phyloP scores from a whole-genome alignment of 2,113 vertebrate species.

The Nipponia nippon region DNA sequence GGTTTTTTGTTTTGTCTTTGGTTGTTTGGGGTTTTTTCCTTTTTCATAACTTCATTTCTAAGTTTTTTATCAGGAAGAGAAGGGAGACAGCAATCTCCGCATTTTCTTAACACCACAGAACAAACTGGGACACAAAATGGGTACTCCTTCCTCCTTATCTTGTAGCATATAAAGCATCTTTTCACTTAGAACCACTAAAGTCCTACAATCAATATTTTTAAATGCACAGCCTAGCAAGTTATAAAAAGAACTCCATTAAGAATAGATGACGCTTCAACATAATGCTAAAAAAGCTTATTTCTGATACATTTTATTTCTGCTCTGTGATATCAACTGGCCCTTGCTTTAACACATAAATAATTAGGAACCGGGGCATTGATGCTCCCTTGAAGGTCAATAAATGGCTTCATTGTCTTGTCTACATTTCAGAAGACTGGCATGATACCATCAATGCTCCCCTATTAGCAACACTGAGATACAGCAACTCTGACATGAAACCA shows the following conservation, averaged over 20 bases:
- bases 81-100: not conserved
- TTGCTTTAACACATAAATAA: not conserved
- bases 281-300: constrained; percentile 18
- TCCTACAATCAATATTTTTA: constrained; percentile 21
- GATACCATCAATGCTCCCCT: not conserved
- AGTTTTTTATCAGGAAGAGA: not conserved
- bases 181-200: not conserved
- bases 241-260: constrained; percentile 45
- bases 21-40: too few relatives aligned
- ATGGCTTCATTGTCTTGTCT: not conserved
- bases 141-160: not conserved
- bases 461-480: not conserved
- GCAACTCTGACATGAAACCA: not conserved
- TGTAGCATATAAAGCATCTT: not conserved
- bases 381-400: not conserved
- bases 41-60: not conserved
- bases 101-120: not conserved
- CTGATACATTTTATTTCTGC: not conserved
- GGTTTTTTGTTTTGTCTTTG: not conserved
- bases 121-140: not conserved
- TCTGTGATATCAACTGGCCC: not conserved
- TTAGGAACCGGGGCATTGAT: not conserved
- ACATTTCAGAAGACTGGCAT: not conserved
- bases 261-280: not conserved
- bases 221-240: not conserved